Evolutionary conservation across 2,113 vertebrate genomes (phyloP).

Genomic region (Heptranchias perlo): DNA sequence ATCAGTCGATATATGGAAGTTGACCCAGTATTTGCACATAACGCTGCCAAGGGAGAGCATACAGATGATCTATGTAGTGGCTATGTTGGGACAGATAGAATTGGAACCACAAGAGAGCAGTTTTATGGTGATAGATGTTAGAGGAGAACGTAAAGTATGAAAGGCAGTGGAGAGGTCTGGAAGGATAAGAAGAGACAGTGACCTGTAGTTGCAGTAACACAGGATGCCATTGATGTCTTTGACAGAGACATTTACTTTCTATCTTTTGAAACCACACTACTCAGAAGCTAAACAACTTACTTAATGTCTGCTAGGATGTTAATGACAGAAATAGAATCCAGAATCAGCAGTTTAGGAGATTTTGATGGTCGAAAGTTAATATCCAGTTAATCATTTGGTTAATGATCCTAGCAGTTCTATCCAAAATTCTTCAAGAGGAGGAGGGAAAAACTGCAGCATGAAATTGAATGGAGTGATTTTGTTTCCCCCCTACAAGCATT

Average conservation of each 20-base stretch:
- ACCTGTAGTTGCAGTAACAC: neutral
- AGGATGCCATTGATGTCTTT: neutral
- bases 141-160: neutral
- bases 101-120: neutral
- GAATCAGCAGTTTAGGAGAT: neutral
- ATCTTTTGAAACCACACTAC: neutral
- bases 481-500: neutral
- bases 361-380: neutral
- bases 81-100: too few relatives aligned
- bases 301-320: neutral
- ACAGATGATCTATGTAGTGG: neutral
- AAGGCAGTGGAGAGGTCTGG: neutral
- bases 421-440: neutral
- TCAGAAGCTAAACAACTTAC: neutral
- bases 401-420: neutral
- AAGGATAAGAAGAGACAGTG: neutral
- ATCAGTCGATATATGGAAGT: neutral
- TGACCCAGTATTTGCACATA: neutral
- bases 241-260: neutral
- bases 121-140: neutral
- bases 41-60: neutral
- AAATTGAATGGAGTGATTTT: neutral
- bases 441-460: neutral
- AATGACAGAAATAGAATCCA: neutral
- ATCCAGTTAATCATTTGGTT: constrained; percentile 16